Base-by-base conservation (phyloP, 2,113 vertebrate genomes). In the Python bivittatus region DNA sequence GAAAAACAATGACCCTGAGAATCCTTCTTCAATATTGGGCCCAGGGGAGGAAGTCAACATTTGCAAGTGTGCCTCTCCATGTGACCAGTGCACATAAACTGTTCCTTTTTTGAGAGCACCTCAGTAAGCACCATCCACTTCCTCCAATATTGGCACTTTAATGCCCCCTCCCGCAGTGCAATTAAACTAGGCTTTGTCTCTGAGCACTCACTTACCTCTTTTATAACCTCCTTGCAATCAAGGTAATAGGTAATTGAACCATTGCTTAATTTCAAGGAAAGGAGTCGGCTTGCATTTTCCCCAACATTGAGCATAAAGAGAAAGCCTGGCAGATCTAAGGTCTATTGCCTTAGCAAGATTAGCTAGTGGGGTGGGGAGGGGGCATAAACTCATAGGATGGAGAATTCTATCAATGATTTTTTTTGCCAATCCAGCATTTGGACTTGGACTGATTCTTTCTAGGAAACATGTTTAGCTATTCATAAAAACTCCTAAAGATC, bases 221-320 rank as follows among this genome's bases (percentile, higher is more conserved):
- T 85, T 29, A 84, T 38, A 90, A 58, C 22, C 61, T 87, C 85
- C 79, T 60, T 84, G 57, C 86, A 83, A 93, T 61, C 23, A 88
- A 91, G 8, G 56, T 57, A 84, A 90, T 54, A 53, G 86, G 11
- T 54, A 88, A 91, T 83, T 84, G 42, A 93, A n/a, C 17, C 25
- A 0, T 79, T 4, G 23, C 42, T 91, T 91, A 61, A 88, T 88
- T 61, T 60, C 3, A 25, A 20, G 44, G 89, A 91, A 54, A 84
- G 27, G n/a, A 83, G n/a, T 25, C 56, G 1, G 13, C 25, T 56
- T 83, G 48, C 64, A 17, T 93, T 93, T 91, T 91, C 89, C 27
- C n/a, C 64, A 52, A 83, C 89, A 61, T n/a, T 84, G 85, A 91
- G 15, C 89, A 88, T 88, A 90, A 90, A 90, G 53, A 86, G 11